Base-by-base conservation (phyloP, 2,113 vertebrate species). In the Tragulus kanchil region DNA sequence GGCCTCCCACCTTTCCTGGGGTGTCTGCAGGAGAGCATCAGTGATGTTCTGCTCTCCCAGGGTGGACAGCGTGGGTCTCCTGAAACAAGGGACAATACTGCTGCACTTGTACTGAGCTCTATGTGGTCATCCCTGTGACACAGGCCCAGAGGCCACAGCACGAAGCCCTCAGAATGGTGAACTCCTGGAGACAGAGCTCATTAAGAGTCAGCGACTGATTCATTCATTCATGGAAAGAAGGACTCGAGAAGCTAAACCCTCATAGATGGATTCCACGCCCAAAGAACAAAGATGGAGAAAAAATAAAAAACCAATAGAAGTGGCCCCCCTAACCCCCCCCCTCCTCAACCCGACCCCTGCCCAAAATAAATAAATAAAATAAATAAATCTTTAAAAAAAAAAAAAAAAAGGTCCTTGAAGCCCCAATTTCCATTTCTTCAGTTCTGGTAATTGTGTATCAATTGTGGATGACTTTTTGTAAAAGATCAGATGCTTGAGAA, bases 401-500 rank as follows among this genome's bases (percentile, higher is more conserved):
- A n/a, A n/a, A 36, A 36, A 36, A 36, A 36, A 36, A 36, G 36
- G 36, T 36, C 36, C 36, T 36, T 36, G 36, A 36, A 36, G 36
- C 36, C 52, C 36, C 7, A 15, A 21, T 59, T 91, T 93, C 62
- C 25, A n/a, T 7, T 83, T 95, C 56, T 75, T 83, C 19, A 81
- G 45, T 45, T 92, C 62, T 26, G 45, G 67, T 64, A 45, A 93
- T n/a, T 50, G 21, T 73, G 31, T 36, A 31, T 78, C 54, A 77
- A 7, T 61, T 14, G 0, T 73, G 58, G 86, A 26, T 69, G 11
- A 54, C 15, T 75, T 90, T 67, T 87, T 85, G n/a, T 79, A 36
- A 64, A 91, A 61, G 25, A 58, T 36, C 81, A 77, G 59, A 67
- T 64, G 28, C 56, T 8, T 82, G 77, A 85, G 36, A 89, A 90